These are phyloP conservation scores for Sthenelais limicola DNA, from an alignment of 2,888 invertebrate genomes.

Conservation along the genomic window DNA sequence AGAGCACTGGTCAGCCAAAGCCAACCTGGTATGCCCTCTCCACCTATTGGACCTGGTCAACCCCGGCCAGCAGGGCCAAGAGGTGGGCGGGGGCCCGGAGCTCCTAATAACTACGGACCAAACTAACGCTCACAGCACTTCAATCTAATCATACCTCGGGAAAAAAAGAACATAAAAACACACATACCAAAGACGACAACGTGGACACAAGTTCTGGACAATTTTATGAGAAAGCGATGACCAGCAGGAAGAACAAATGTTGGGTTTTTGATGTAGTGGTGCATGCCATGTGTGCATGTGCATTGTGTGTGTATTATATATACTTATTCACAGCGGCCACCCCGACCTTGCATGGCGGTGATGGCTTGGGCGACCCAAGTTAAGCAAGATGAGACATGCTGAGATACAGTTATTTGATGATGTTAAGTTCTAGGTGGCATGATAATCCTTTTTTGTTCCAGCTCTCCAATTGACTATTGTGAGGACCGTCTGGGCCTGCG, in stretches of 20 bases:
- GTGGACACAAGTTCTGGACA: constrained; percentile 19
- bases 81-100: constrained; percentile 21
- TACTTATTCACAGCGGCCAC: not conserved
- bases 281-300: constrained; percentile 24
- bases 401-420: constrained; percentile 33
- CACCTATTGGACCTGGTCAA: constrained; percentile 22
- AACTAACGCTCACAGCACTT: constrained; percentile 26
- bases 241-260: constrained; percentile 7
- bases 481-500: constrained; percentile 24
- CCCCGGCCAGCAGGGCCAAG: constrained; percentile 24
- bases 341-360: constrained; percentile 8
- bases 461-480: constrained; percentile 39
- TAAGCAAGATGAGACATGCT: constrained; percentile 18
- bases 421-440: constrained; percentile 38
- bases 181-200: constrained; percentile 38
- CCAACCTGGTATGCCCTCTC: constrained; percentile 32
- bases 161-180: constrained; percentile 15
- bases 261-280: constrained; percentile 21
- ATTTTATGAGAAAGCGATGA: constrained; percentile 5
- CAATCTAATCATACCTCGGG: constrained; percentile 38
- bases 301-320: not conserved
- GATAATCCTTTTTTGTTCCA: constrained; percentile 38
- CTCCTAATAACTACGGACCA: constrained; percentile 34
- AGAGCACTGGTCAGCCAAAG: constrained; percentile 34
- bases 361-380: not conserved